Evolutionary conservation across 1,140 invertebrate genomes (phyloP), one percentile per base, ranked within the genome.

Genomic region (Euschistus heros): DNA sequence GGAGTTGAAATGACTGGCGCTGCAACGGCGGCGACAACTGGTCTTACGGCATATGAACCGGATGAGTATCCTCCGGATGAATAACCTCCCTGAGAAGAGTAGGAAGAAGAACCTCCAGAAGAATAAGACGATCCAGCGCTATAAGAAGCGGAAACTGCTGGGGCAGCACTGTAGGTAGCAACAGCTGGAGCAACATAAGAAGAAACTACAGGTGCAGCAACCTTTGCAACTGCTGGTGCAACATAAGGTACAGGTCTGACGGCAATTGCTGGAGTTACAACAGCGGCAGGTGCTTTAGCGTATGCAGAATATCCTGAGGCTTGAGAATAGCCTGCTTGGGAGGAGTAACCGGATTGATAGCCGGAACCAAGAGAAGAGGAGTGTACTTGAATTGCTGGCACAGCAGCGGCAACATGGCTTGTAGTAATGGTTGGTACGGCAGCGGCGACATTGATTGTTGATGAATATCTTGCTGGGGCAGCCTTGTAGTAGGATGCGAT

Each of bases 161-260:
- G 55, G 0, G 68, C 66, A 17, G 67, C 52, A 24, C n/a, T n/a
- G 68, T 67, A 67, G 37, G 65, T 54, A 44, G 65, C 55, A 20
- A 55, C 57, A 20, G 68, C 62, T 17, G 70, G 18, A 15, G 62
- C 50, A 33, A 64, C 46, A 18, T 50, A n/a, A 17, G 61, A 46
- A 24, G 46, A 37, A 18, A 59, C 63, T 2, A 64, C 52, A 50
- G 63, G 46, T 1, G 62, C 50, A 20, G 66, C 42, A 26, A 26
- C 33, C 20, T 46, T 52, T 33, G 46, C 26, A 10, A 59, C 22
- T 27, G 57, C 63, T 10, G 60, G 64, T 26, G 52, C 65, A 10
- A 60, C 46, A 5, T 62, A 64, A 6, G 50, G 37, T 22, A 37
- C 33, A 22, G 60, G 33, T 15, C 26, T 33, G 22, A 47, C 66